Evolutionary conservation across 2,888 invertebrate species (phyloP).

Genomic region (Sarcophaga caerulescens): DNA sequence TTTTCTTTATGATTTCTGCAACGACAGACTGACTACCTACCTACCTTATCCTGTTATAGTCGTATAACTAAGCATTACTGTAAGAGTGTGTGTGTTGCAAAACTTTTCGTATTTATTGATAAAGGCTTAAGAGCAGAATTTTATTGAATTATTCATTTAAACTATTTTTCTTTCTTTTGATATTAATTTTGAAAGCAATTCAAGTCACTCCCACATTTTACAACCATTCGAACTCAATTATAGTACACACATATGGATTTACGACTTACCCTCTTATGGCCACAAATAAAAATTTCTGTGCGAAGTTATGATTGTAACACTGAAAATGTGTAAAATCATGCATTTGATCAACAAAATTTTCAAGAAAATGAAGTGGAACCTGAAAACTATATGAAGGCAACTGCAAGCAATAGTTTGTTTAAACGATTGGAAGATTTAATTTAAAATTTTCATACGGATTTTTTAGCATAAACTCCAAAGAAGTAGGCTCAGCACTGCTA

Average conservation of each 20-base stretch:
- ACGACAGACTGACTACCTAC: too few species aligned
- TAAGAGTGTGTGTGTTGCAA: background rate
- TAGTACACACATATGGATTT: background rate
- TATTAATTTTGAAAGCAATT: conserved; percentile 5
- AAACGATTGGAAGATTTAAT: too few species aligned
- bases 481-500: too few species aligned
- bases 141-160: conserved; percentile 37
- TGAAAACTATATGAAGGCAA: too few species aligned
- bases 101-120: background rate
- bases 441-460: too few species aligned
- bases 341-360: too few species aligned
- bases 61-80: background rate
- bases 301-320: background rate
- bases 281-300: conserved; percentile 1
- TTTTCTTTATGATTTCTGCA: background rate
- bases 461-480: too few species aligned
- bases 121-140: conserved; percentile 20
- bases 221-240: background rate
- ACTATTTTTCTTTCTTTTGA: conserved; percentile 1
- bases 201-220: conserved; percentile 9
- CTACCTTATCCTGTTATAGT: background rate
- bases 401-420: too few species aligned
- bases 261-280: background rate
- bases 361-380: too few species aligned
- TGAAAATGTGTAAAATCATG: too few species aligned